Percentiles rank a stretch among this genome's conserved stretches.
Conservation (phyloP, 2,888 invertebrate species). For the Troides helena region DNA sequence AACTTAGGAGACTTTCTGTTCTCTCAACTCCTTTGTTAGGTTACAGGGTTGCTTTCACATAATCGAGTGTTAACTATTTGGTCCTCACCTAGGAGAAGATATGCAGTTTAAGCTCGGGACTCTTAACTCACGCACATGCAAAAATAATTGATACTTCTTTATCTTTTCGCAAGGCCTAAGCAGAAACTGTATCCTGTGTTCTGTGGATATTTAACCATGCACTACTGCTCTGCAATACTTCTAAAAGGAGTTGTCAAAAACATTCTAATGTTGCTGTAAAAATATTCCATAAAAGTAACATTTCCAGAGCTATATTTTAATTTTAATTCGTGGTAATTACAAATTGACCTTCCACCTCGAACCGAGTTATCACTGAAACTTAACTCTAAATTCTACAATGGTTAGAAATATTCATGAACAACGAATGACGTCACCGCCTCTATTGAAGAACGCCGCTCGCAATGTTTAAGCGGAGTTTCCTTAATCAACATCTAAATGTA, state of each 20-base stretch:
- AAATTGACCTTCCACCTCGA: constrained; percentile 34
- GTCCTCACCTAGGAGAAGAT: no score
- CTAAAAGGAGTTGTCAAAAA: background rate
- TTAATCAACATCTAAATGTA: constrained; percentile 27
- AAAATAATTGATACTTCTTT: no score
- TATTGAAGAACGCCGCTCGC: constrained; percentile 32
- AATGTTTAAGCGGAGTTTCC: constrained; percentile 24
- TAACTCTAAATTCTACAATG: constrained; percentile 32
- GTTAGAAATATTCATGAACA: constrained; percentile 30
- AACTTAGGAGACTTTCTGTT: no score
- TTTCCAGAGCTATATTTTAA: constrained; percentile 4
- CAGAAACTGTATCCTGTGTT: no score
- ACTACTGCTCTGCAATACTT: background rate
- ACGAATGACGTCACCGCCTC: constrained; percentile 30
- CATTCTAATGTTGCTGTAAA: background rate
- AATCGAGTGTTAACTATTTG: no score
- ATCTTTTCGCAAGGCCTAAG: no score
- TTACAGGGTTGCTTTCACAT: no score
- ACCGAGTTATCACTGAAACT: constrained; percentile 35
- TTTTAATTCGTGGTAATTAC: constrained; percentile 30
- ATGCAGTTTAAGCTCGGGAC: no score
- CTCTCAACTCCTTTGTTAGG: no score
- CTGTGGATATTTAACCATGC: no score
- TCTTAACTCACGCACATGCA: no score
- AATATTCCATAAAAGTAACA: background rate